A percentile compares a stretch with the other conserved stretches of the same genome.
phyloP scores from a whole-genome alignment of 2,113 vertebrate species.

The Ammospiza nelsoni region DNA sequence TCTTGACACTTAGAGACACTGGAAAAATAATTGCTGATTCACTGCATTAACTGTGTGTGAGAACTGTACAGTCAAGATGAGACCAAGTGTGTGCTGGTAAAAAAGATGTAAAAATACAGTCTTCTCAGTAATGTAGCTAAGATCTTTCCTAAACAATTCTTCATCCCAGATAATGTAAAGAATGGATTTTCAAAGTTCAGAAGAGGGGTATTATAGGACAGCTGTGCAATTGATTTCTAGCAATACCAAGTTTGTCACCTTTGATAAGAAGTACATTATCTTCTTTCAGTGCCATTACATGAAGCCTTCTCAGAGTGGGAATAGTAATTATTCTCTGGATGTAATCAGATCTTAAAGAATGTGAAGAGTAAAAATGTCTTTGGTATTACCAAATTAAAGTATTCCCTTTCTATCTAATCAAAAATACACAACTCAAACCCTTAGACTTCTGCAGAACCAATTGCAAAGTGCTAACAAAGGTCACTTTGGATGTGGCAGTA shows the following conservation, averaged over 20 bases:
- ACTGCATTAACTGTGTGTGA: slow-evolving; percentile 74
- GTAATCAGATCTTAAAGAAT: not conserved
- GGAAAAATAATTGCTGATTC: slow-evolving; percentile 93
- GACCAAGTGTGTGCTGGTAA: slow-evolving; percentile 31
- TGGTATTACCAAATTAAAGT: not conserved
- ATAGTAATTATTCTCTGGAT: not conserved
- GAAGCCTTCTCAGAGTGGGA: not conserved
- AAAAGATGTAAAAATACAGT: not conserved
- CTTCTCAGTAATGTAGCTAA: not conserved
- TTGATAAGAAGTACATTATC: not conserved
- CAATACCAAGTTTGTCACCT: not conserved
- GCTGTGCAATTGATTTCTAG: not conserved
- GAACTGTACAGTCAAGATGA: slow-evolving; percentile 56
- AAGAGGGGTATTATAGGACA: not conserved
- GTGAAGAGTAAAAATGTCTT: not conserved
- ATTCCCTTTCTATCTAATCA: not conserved
- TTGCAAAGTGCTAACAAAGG: not conserved
- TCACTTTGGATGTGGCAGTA: not conserved
- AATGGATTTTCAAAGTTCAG: not conserved
- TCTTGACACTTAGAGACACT: slow-evolving; percentile 87
- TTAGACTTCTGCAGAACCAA: not conserved
- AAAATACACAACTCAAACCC: not conserved
- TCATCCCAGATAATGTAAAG: not conserved
- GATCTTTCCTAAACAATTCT: not conserved
- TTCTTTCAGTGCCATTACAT: not conserved